These are phyloP conservation scores for Silurus aristotelis DNA, from an alignment of 2,797 vertebrate species.

Conservation along the genomic window DNA sequence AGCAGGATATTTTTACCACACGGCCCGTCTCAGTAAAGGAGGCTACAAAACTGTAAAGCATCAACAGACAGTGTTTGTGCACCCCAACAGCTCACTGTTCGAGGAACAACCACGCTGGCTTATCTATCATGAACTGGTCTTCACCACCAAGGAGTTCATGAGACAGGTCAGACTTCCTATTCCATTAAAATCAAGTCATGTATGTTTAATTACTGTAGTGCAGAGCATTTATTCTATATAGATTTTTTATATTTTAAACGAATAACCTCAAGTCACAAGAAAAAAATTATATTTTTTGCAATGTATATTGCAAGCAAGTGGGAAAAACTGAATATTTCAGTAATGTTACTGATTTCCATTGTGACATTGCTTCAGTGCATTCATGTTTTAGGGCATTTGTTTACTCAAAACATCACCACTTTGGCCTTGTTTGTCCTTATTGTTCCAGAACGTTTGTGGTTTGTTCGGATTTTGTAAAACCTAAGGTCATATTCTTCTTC, in stretches of 20 bases:
- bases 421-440: no score
- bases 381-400: no score
- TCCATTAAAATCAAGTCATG: neutral
- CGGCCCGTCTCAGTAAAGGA: constrained; percentile 83
- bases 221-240: neutral
- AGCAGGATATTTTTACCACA: constrained; percentile 93
- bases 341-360: no score
- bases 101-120: constrained; percentile 91
- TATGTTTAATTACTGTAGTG: neutral
- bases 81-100: constrained; percentile 92
- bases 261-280: neutral
- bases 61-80: constrained; percentile 90
- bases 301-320: neutral
- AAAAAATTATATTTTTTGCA: neutral
- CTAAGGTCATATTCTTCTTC: no score
- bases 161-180: constrained; percentile 79
- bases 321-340: neutral
- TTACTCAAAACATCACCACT: no score
- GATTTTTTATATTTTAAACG: neutral
- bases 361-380: no score
- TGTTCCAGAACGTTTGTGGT: no score
- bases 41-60: constrained; percentile 95
- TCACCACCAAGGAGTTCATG: constrained; percentile 97
- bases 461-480: no score
- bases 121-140: constrained; percentile 93